These are phyloP conservation scores for Amorpha juglandis DNA, from an alignment of 2,888 invertebrate species.

Conservation along the genomic window DNA sequence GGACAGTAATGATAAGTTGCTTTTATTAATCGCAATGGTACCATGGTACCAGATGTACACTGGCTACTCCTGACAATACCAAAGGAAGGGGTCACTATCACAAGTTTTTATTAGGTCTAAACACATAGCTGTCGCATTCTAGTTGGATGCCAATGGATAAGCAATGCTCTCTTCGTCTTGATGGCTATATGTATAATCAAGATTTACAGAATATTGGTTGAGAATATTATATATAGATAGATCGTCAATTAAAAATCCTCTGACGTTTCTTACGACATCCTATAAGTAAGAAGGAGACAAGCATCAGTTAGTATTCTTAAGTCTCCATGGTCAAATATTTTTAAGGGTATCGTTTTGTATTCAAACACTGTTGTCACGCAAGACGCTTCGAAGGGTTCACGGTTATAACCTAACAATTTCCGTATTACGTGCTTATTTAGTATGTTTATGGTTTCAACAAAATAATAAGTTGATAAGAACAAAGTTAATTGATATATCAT, in stretches of 20 bases:
- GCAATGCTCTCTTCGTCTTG: no score
- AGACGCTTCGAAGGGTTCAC: slow-evolving; percentile 16
- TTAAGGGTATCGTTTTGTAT: slow-evolving; percentile 2
- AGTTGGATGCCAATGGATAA: no score
- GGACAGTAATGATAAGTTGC: no score
- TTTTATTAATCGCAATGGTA: no score
- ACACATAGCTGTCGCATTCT: no score
- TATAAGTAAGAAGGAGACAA: neutral
- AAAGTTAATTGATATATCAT: slow-evolving; percentile 6
- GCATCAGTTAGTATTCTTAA: neutral
- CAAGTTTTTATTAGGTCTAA: no score
- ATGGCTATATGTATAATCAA: no score
- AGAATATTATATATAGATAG: no score
- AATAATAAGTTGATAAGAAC: slow-evolving; percentile 3
- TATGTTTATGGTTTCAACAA: slow-evolving; percentile 13
- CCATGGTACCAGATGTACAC: no score
- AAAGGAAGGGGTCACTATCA: no score
- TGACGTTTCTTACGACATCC: neutral
- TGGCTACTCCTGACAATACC: no score
- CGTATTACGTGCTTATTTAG: slow-evolving; percentile 30
- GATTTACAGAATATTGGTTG: no score
- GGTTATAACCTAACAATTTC: slow-evolving; percentile 18
- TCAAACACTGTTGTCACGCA: slow-evolving; percentile 17
- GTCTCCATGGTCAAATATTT: neutral
- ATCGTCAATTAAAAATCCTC: neutral